Conservation (phyloP, 1,140 invertebrate species). For the Nasonia giraulti region DNA sequence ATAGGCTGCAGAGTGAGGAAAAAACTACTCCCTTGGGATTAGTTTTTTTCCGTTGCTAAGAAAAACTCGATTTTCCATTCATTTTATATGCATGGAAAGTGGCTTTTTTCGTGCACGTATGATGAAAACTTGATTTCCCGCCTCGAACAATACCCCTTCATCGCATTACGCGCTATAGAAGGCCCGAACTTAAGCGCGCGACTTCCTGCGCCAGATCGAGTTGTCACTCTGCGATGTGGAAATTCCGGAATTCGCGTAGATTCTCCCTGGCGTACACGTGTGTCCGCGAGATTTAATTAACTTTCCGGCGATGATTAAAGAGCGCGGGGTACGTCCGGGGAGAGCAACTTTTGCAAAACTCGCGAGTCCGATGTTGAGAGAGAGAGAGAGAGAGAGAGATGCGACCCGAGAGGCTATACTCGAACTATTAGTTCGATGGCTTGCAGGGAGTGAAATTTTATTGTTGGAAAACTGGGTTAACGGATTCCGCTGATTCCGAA, state of each 20-base stretch:
- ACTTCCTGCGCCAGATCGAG: slow-evolving; percentile 4
- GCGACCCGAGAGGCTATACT: not conserved
- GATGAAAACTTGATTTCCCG: too few species aligned
- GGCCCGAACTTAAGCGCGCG: not conserved
- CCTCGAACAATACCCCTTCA: too few species aligned
- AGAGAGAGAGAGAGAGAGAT: not conserved
- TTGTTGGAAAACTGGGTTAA: slow-evolving; percentile 26
- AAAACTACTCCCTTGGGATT: too few species aligned
- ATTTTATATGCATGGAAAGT: too few species aligned
- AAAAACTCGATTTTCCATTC: too few species aligned
- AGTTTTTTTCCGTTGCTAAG: too few species aligned
- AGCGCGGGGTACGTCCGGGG: not conserved
- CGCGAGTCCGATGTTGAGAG: too few species aligned
- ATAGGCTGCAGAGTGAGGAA: too few species aligned
- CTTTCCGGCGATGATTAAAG: not conserved
- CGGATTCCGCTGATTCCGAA: slow-evolving; percentile 17
- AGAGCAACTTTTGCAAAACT: not conserved
- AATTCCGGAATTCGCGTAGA: not conserved
- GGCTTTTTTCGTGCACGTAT: too few species aligned
- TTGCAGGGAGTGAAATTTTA: not conserved
- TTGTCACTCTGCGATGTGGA: slow-evolving; percentile 14
- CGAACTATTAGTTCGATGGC: not conserved
- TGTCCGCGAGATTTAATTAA: not conserved
- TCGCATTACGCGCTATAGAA: not conserved
- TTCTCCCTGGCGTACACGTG: not conserved